Evolutionary conservation across 2,113 vertebrate genomes (phyloP).

Genomic region (Ctenodactylus gundi): DNA sequence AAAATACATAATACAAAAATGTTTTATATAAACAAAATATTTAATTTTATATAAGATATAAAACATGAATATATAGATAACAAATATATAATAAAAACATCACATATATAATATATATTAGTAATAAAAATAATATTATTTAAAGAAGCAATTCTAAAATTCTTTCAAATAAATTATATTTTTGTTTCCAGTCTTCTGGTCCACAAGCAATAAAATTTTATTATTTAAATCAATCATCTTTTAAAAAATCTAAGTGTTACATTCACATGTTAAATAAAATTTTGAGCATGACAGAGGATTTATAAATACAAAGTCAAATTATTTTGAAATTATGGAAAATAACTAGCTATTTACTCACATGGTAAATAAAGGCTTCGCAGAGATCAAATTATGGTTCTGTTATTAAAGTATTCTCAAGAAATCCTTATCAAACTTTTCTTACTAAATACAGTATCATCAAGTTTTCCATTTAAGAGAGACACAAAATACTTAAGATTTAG

Average conservation of each 20-base stretch:
- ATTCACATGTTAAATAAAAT: conserved; percentile 42
- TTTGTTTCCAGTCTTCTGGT: conserved; percentile 42
- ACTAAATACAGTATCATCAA: background rate
- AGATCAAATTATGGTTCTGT: background rate
- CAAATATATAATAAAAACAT: too few relatives aligned
- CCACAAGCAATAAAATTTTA: conserved; percentile 29
- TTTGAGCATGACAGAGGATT: conserved; percentile 14
- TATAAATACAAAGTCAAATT: conserved; percentile 34
- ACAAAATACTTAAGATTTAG: background rate
- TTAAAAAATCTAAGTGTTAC: conserved; percentile 39
- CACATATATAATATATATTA: too few relatives aligned
- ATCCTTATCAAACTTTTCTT: background rate
- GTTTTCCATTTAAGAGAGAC: conserved; percentile 14
- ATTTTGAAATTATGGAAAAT: conserved; percentile 32
- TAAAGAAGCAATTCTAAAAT: conserved; percentile 49
- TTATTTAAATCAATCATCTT: conserved; percentile 41
- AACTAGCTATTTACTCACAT: background rate
- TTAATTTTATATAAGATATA: too few relatives aligned
- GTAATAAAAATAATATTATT: background rate
- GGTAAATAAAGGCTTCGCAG: conserved; percentile 11
- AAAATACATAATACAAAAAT: too few relatives aligned
- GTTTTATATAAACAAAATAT: too few relatives aligned
- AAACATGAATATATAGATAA: too few relatives aligned
- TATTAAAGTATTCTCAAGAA: conserved; percentile 8
- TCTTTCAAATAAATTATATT: background rate